Evolutionary conservation across 1,140 invertebrate species (phyloP), one percentile per base, ranked within the genome.

Genomic region (Lamellibrachia luymesi): DNA sequence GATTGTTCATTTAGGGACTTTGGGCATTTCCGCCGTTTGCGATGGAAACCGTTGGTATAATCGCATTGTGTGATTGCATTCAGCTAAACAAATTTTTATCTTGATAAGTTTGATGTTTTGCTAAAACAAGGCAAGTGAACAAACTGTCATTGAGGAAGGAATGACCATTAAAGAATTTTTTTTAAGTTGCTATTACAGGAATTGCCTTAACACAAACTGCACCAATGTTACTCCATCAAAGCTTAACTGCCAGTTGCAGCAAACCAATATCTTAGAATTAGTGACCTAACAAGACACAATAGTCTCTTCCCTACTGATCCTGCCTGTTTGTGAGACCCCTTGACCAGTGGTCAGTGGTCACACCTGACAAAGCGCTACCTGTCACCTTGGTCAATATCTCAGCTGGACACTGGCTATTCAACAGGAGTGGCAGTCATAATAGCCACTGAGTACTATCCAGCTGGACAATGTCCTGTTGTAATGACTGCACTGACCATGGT

Each of bases 381-480:
- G 64, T 80, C 64, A 80, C 64, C 64, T 80, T 80, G 64, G 64
- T 80, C 64, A 80, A 80, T 80, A 80, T 80, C 64, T 80, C 64
- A 80, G 64, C 64, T 80, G 64, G 64, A 80, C 64, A 80, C 64
- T 2, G 64, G 64, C 64, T 80, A 80, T 80, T 22, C 64, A 22
- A 22, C 64, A 80, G 25, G 64, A 17, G 64, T 80, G 64, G 6
- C 64, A 80, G 64, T 80, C 64, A 80, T 22, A 80, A 80, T 4
- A 22, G 25, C 64, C 64, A 80, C 64, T 80, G 64, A 80, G 64
- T 80, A 80, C 64, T 22, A 17, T 80, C 64, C 64, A 17, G 64
- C 64, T 17, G 13, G 64, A 80, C 64, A 80, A 80, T 80, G 64
- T 10, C 6, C 64, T 80, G 64, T 22, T 38, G 25, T 80, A 80